Base-by-base conservation (phyloP, 2,888 invertebrate genomes). In the Liodrosophila aerea region DNA sequence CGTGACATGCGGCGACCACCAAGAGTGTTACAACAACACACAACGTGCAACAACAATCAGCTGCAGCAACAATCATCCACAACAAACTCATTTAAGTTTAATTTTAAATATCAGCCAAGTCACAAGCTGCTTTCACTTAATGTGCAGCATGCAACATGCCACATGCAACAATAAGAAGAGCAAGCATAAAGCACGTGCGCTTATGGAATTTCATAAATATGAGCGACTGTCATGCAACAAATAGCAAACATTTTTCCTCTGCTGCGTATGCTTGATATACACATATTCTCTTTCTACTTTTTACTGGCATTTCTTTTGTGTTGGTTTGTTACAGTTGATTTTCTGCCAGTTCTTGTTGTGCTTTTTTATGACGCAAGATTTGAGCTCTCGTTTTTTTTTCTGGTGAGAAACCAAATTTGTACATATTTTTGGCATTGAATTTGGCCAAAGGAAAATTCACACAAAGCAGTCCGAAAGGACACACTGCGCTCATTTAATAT, bases 371-470 rank as follows among this genome's bases (percentile, higher is more conserved):
- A 37, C 40, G 18, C 41, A 12, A 62, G 57, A 16, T 39, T n/a
- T 22, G 3, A 22, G 22, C 22, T 5, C 5, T 22, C 5, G 2
- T 62, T 74, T 72, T 60, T 46, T 57, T 40, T 31, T 44, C 51
- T 62, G 58, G 50, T 58, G 57, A 54, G 33, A 57, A 69, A 65
- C 58, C 64, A 51, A 52, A 63, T 49, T 73, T 77, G 58, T 66
- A 72, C 80, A 82, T 83, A 83, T 78, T 82, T 85, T 64, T 70
- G 87, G 82, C 80, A 85, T 85, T 77, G 83, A 77, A 78, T 61
- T 66, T 37, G 73, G 59, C 59, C 54, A 62, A 22, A 22, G 22
- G 22, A 22, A 22, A 22, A 22, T n/a, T n/a, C 22, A 22, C 3
- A 5, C 22, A 22, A 22, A 59, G 58, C 56, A 37, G 49, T 41